phyloP scores from a whole-genome alignment of 30 jellyfish, hydroid and myxozoan genomes.

The Rhopilema esculentum region DNA sequence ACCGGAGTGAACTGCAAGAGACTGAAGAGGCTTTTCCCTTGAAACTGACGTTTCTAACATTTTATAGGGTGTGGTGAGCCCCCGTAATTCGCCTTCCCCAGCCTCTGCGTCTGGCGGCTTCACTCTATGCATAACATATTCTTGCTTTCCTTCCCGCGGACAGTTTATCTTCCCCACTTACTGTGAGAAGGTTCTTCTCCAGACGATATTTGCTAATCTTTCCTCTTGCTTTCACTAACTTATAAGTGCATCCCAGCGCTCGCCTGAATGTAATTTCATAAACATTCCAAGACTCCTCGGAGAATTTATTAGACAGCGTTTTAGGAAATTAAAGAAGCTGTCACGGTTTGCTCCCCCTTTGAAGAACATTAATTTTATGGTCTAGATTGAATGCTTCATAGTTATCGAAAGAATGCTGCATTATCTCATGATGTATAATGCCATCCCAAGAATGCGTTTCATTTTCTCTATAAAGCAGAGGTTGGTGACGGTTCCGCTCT shows the following conservation, averaged over 20 bases:
- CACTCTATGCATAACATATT: too few species aligned
- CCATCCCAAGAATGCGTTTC: slow-evolving; percentile 59
- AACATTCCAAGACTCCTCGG: slow-evolving; percentile 19
- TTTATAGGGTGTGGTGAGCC: too few species aligned
- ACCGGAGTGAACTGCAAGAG: too few species aligned
- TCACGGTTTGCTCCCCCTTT: slow-evolving; percentile 26
- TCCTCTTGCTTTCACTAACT: not conserved
- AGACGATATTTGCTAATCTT: not conserved
- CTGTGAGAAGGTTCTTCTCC: not conserved
- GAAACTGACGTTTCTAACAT: too few species aligned
- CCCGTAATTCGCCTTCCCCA: too few species aligned
- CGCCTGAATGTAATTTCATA: not conserved
- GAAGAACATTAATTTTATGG: slow-evolving; percentile 2
- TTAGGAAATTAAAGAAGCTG: slow-evolving; percentile 35
- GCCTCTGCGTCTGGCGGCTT: too few species aligned
- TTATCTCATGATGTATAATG: slow-evolving; percentile 25
- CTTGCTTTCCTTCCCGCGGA: not conserved
- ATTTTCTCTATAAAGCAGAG: slow-evolving; percentile 21
- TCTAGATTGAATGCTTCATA: slow-evolving; percentile 17
- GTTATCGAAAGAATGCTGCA: slow-evolving; percentile 24
- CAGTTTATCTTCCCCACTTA: too few species aligned
- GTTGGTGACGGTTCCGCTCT: slow-evolving; percentile 63
- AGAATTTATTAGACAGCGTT: slow-evolving; percentile 7
- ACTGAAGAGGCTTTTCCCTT: too few species aligned
- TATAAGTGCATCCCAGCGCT: not conserved